Percentiles rank a stretch among this genome's conserved stretches.
These are phyloP conservation scores for Choristoneura rosaceana DNA, from an alignment of 2,888 invertebrate species.

Conservation along the genomic window DNA sequence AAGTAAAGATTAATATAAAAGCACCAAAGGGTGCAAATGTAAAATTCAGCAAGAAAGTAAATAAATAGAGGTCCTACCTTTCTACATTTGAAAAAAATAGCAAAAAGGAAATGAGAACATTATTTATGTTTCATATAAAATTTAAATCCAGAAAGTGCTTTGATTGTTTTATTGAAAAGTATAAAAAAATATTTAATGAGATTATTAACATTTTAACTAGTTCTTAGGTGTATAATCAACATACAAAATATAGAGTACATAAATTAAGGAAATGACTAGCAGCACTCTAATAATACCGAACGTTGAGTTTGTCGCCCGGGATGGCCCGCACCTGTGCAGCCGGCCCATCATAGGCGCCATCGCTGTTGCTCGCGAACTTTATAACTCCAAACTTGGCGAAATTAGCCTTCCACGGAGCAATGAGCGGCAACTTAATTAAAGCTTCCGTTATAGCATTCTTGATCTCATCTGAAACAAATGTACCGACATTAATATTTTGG, in stretches of 20 bases:
- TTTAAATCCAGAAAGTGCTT: neutral
- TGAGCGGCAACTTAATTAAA: slow-evolving; percentile 70
- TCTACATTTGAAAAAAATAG: slow-evolving; percentile 63
- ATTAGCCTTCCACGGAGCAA: slow-evolving; percentile 68
- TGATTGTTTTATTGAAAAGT: slow-evolving; percentile 28
- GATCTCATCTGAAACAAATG: slow-evolving; percentile 66
- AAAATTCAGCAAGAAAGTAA: slow-evolving; percentile 59
- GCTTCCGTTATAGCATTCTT: slow-evolving; percentile 72
- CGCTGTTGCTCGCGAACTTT: slow-evolving; percentile 74
- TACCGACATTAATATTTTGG: neutral
- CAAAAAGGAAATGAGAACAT: slow-evolving; percentile 36
- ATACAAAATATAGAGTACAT: slow-evolving; percentile 78
- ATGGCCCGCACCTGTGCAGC: slow-evolving; percentile 81
- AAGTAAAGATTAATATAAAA: slow-evolving; percentile 52
- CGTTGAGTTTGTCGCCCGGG: slow-evolving; percentile 79
- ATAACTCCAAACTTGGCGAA: slow-evolving; percentile 81
- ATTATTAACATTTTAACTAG: slow-evolving; percentile 39
- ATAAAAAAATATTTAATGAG: slow-evolving; percentile 29
- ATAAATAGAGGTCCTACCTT: slow-evolving; percentile 53
- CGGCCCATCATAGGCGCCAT: slow-evolving; percentile 79
- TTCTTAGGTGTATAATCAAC: slow-evolving; percentile 71
- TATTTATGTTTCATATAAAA: neutral
- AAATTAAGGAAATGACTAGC: slow-evolving; percentile 69
- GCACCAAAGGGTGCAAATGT: slow-evolving; percentile 63
- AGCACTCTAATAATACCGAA: slow-evolving; percentile 83